These are phyloP conservation scores for Diplodus puntazzo DNA, from an alignment of 2,797 vertebrate genomes.

Conservation along the genomic window DNA sequence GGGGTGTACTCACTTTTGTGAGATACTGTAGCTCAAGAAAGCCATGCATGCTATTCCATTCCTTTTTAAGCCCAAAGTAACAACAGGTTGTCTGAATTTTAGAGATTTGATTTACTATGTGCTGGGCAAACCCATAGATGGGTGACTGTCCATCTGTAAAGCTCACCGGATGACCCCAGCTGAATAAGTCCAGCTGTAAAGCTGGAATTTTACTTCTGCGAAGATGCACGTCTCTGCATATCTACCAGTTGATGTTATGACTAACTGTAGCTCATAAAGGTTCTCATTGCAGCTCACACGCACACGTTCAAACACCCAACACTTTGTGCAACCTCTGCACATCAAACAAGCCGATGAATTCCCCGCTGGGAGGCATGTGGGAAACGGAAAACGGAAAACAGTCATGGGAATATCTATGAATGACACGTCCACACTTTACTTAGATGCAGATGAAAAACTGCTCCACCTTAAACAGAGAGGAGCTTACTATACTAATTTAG, in stretches of 20 bases:
- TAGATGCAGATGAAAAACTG: slow-evolving; percentile 5
- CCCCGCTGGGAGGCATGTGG: not conserved
- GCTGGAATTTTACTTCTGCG: not conserved
- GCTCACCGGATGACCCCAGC: not conserved
- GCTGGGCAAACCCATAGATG: not conserved
- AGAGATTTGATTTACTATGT: not conserved
- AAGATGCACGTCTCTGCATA: not conserved
- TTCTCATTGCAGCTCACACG: not conserved
- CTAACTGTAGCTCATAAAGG: not conserved
- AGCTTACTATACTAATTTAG: not conserved
- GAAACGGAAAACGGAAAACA: too few relatives aligned
- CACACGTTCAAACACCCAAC: not conserved
- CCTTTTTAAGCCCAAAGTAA: not conserved
- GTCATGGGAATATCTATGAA: not conserved
- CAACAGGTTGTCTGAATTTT: not conserved
- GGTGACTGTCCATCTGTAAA: not conserved
- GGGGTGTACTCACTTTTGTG: too few relatives aligned
- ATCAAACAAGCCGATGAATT: not conserved
- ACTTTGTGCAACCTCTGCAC: not conserved
- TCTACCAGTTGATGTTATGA: not conserved
- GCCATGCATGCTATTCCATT: too few relatives aligned
- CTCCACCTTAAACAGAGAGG: not conserved
- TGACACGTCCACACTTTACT: not conserved
- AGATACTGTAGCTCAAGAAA: too few relatives aligned
- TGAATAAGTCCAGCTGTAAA: not conserved